Evolutionary conservation across 1,140 invertebrate species (phyloP).

Genomic region (Scaptomyza graminum): DNA sequence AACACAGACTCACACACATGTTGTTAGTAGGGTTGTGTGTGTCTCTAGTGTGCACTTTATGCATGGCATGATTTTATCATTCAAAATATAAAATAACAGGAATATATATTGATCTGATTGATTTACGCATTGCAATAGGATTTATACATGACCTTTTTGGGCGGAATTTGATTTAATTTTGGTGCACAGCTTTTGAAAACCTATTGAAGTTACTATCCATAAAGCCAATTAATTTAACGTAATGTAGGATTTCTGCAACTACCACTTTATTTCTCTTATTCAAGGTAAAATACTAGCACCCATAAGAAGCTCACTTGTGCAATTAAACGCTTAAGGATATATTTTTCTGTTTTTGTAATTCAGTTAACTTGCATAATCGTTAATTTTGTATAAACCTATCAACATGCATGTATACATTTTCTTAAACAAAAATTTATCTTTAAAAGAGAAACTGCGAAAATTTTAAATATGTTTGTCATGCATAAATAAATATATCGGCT

Average conservation of each 20-base stretch:
- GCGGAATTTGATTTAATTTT: not conserved
- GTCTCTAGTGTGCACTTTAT: conserved; percentile 26
- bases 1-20: not conserved
- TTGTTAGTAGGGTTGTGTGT: not conserved
- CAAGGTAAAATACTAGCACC: too few species aligned
- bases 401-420: not conserved
- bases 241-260: not conserved
- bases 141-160: not conserved
- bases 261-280: not conserved
- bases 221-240: not conserved
- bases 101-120: conserved; percentile 51
- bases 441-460: conserved; percentile 27
- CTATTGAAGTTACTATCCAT: conserved; percentile 28
- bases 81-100: conserved; percentile 29
- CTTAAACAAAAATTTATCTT: conserved; percentile 15
- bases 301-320: too few species aligned
- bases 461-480: conserved; percentile 40
- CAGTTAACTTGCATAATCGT: not conserved
- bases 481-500: not conserved
- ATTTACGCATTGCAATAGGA: conserved; percentile 44
- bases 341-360: not conserved
- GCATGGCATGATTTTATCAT: conserved; percentile 57
- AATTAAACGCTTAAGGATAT: not conserved
- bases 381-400: not conserved
- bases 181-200: conserved; percentile 26